Conservation (phyloP, 2,113 vertebrate species). For the Nesoenas mayeri region DNA sequence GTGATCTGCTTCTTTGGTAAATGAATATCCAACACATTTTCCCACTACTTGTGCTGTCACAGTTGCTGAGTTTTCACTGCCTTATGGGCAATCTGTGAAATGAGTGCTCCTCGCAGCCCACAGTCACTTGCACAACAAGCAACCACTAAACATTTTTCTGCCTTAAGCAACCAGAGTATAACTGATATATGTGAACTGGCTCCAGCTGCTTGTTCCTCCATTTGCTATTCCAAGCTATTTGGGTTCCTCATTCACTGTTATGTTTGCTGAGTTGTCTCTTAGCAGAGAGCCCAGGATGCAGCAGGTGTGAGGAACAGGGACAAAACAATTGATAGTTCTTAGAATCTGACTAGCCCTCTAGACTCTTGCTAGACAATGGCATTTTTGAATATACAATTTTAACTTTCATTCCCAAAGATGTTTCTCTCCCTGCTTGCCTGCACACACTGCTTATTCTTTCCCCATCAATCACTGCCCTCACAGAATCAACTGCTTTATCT, state of each 20-base stretch:
- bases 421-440: not conserved
- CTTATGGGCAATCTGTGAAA: slow-evolving; percentile 44
- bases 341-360: not conserved
- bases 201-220: not conserved
- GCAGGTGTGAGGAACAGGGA: not conserved
- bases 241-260: not conserved
- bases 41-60: not conserved
- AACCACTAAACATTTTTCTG: slow-evolving; percentile 44
- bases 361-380: not conserved
- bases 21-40: not conserved
- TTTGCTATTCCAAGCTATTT: not conserved
- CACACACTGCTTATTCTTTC: not conserved
- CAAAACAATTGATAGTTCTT: not conserved
- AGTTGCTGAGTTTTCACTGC: not conserved
- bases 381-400: not conserved
- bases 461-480: not conserved
- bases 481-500: not conserved
- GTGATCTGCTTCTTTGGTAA: not conserved
- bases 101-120: not conserved
- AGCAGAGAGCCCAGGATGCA: not conserved
- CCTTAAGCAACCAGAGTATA: slow-evolving; percentile 35
- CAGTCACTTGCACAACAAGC: slow-evolving; percentile 57
- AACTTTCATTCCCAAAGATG: not conserved
- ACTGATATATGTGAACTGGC: slow-evolving; percentile 25
- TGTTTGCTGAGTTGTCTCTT: not conserved